Conservation (phyloP, 2,113 vertebrate species). For the Ochotona princeps region DNA sequence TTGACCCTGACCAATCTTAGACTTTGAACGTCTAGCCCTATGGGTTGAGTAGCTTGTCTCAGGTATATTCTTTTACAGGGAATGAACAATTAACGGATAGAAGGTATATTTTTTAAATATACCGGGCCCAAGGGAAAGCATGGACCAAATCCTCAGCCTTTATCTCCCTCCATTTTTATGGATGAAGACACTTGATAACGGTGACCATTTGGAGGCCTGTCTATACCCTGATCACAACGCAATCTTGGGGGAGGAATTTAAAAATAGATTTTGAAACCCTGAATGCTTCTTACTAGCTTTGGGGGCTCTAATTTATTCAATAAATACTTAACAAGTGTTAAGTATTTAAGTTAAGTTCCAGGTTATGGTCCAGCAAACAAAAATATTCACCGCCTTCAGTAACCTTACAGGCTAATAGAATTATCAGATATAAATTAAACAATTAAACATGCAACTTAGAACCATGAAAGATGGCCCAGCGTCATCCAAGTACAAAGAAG, state of each 20-base stretch:
- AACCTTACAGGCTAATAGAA: not conserved
- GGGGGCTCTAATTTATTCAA: not conserved
- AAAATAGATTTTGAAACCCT: not conserved
- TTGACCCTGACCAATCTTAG: no score
- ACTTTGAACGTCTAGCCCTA: no score
- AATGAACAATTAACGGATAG: no score
- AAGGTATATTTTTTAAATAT: not conserved
- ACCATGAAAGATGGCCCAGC: not conserved
- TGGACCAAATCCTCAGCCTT: not conserved
- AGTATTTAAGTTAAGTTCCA: not conserved
- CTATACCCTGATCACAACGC: not conserved
- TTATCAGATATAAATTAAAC: not conserved
- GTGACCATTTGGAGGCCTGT: not conserved
- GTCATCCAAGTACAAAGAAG: not conserved
- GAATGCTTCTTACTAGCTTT: not conserved
- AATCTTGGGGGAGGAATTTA: not conserved
- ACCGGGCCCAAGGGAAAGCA: not conserved
- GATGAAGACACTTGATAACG: not conserved
- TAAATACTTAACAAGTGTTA: not conserved
- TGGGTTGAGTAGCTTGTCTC: no score
- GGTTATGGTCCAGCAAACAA: not conserved
- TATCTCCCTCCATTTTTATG: not conserved
- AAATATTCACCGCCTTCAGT: not conserved
- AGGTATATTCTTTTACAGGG: no score
- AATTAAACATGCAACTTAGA: conserved; percentile 27